Base-by-base conservation (phyloP, 2,888 invertebrate species). In the Zaprionus bogoriensis region DNA sequence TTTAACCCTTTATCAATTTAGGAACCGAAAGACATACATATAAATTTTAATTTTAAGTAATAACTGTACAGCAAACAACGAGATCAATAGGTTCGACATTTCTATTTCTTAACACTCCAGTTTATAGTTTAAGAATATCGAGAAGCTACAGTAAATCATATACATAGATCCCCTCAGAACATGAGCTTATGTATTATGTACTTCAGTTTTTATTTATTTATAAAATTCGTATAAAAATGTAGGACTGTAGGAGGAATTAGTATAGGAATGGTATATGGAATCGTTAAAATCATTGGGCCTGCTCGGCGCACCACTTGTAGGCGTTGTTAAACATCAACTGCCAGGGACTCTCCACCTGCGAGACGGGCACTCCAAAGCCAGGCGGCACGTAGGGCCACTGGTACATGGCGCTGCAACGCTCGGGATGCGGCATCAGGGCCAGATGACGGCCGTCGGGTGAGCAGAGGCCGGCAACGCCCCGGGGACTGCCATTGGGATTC, bases 361-460 rank as follows among this genome's bases (percentile, higher is more conserved):
- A 78, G 3, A 47, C 32, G 4, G 62, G 12, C 5, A 83, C 69
- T 10, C 65, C 62, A 89, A 93, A 93, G 53, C 90, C 89, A 5
- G 91, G 89, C 5, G 94, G 94, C 73, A 92, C 91, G 88, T 94
- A 94, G 1, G 98, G 95, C 94, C 98, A 97, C 91, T 99, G 98
- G 95, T 97, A 98, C 76, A 95, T 94, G 77, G 96, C 93, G 63
- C 96, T 94, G 88, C 97, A 97, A 66, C 99, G 93, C 92, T 99
- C 99, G 0, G 99, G 99, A 92, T 99, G 99, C 2, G 99, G 99
- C 99, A 99, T 99, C 93, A 99, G 94, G 0, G 98, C 99, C 77
- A 99, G 92, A 91, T 99, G 99, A 3, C 99, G 94, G 0, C 99
- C 99, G 92, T 99, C 95, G 1, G 90, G 87, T 0, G 99, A 99